These are phyloP conservation scores for Mya arenaria DNA, from an alignment of 1,140 invertebrate genomes.

Conservation along the genomic window DNA sequence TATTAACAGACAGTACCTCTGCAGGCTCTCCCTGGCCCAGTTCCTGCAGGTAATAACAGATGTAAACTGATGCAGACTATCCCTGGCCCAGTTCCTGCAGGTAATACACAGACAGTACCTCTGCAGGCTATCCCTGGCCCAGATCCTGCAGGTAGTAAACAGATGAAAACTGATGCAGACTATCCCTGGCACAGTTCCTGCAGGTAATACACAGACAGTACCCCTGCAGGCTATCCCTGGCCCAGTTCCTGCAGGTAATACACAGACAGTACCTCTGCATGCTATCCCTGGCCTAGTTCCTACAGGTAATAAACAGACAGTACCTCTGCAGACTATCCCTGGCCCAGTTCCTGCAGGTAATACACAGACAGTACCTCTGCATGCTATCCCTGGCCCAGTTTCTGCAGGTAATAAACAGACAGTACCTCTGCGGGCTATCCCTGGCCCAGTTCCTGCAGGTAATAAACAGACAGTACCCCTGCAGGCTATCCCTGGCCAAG, in stretches of 20 bases:
- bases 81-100: constrained; percentile 62
- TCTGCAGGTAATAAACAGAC: too few species aligned
- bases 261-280: constrained; percentile 64
- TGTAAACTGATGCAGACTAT: constrained; percentile 67
- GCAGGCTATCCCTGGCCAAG: too few species aligned
- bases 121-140: constrained; percentile 54
- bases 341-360: constrained; percentile 12
- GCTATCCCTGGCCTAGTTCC: constrained; percentile 61
- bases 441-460: too few species aligned
- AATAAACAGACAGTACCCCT: too few species aligned
- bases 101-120: constrained; percentile 40
- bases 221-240: constrained; percentile 61
- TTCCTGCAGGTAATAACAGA: constrained; percentile 67
- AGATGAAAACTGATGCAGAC: constrained; percentile 68
- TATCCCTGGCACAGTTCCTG: constrained; percentile 64
- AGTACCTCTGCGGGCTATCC: too few species aligned
- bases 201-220: constrained; percentile 58
- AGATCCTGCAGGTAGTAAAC: constrained; percentile 63
- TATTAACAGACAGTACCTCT: too few species aligned
- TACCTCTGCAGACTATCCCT: background rate
- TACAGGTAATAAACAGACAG: constrained; percentile 57
- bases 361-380: too few species aligned
- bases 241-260: constrained; percentile 64
- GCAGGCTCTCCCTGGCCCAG: constrained; percentile 64
- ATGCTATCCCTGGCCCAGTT: background rate